These are phyloP conservation scores for Micromys minutus DNA, from an alignment of 2,113 vertebrate genomes.

Conservation along the genomic window DNA sequence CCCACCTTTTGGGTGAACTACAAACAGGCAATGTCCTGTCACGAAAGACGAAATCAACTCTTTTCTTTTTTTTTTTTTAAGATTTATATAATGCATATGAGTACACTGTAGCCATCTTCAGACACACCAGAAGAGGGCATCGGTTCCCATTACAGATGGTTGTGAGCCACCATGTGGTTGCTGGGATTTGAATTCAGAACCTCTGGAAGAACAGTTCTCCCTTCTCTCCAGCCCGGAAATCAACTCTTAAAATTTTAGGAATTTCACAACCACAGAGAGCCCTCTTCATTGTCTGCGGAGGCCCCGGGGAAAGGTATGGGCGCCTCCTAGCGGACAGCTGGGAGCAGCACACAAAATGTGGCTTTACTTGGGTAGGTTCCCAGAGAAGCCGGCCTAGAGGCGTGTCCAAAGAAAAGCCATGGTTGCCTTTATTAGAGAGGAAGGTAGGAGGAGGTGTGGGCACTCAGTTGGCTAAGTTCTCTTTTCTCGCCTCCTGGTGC, in stretches of 20 bases:
- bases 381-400: neutral
- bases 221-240: neutral
- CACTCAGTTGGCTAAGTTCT: neutral
- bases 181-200: too few species aligned
- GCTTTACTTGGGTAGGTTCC: neutral
- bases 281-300: neutral
- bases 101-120: too few species aligned
- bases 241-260: neutral
- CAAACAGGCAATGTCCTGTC: too few species aligned
- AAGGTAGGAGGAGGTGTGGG: neutral
- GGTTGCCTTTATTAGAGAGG: neutral
- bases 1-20: neutral
- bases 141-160: too few species aligned
- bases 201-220: too few species aligned
- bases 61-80: too few species aligned
- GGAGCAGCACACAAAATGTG: neutral
- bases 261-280: neutral
- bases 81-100: too few species aligned
- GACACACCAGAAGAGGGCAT: too few species aligned
- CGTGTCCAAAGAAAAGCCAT: neutral
- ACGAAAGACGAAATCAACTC: neutral
- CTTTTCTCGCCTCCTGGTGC: neutral
- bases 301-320: neutral
- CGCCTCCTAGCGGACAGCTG: too few species aligned
- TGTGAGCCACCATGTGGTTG: too few species aligned